Percentiles rank a stretch among this genome's conserved stretches.
phyloP scores from a whole-genome alignment of 2,113 vertebrate genomes.

The Argyrosomus japonicus region DNA sequence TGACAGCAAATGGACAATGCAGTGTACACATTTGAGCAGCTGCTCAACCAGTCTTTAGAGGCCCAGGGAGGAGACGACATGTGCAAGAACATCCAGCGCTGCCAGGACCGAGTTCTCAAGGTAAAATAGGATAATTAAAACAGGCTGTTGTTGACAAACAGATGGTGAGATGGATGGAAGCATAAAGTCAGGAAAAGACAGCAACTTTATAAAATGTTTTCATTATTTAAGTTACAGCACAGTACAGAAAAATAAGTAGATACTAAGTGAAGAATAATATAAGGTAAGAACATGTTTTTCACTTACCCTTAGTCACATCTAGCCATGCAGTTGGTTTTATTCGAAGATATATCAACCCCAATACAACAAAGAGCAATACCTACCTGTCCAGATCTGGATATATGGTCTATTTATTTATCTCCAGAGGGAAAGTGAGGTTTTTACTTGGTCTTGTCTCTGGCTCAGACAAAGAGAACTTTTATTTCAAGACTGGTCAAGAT shows the following conservation, averaged over 20 bases:
- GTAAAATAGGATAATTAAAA: slow-evolving; percentile 73
- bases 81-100: slow-evolving; percentile 92
- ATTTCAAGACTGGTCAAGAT: no score
- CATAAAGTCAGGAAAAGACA: not conserved
- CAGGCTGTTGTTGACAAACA: not conserved
- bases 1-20: slow-evolving; percentile 96
- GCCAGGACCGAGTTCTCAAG: slow-evolving; percentile 97
- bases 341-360: no score
- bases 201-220: not conserved
- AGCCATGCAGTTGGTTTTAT: not conserved
- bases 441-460: no score
- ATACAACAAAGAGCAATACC: no score
- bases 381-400: not conserved
- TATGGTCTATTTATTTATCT: not conserved
- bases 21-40: slow-evolving; percentile 94
- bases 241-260: not conserved
- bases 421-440: not conserved
- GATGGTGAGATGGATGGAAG: not conserved
- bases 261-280: not conserved
- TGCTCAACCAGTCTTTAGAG: slow-evolving; percentile 92
- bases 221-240: not conserved
- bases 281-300: no score
- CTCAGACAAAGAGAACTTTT: no score
- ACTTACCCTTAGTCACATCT: no score
- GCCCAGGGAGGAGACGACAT: slow-evolving; percentile 86